Conservation (phyloP, 2,113 vertebrate species). For the Channa argus region DNA sequence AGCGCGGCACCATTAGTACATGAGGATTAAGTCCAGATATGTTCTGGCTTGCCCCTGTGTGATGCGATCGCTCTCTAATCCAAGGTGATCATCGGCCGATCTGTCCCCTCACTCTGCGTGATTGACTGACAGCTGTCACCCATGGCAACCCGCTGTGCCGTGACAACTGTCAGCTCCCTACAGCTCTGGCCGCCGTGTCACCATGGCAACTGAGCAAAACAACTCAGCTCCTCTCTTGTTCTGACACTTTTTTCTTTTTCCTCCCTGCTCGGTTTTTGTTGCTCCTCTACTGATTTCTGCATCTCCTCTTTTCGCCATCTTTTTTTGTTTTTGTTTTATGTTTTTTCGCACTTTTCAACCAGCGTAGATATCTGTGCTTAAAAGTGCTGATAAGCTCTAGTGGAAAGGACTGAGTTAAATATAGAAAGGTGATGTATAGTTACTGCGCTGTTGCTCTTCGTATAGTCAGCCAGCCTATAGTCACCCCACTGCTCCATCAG, state of each 20-base stretch:
- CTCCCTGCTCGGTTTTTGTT: constrained; percentile 15
- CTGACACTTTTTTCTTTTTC: neutral
- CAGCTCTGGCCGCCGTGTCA: constrained; percentile 45
- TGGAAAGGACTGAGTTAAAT: constrained; percentile 73
- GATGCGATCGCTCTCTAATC: constrained; percentile 64
- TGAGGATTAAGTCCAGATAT: constrained; percentile 67
- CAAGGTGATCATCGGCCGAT: constrained; percentile 77
- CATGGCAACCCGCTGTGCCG: constrained; percentile 59
- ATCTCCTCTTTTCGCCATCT: neutral
- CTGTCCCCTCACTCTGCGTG: constrained; percentile 71
- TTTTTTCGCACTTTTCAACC: constrained; percentile 28
- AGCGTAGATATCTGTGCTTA: constrained; percentile 53
- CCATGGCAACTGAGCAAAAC: constrained; percentile 77
- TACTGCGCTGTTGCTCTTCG: constrained; percentile 31
- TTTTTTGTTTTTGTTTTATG: too few species aligned
- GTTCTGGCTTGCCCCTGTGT: constrained; percentile 48
- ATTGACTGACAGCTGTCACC: constrained; percentile 82
- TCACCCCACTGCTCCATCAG: constrained; percentile 53
- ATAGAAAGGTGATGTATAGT: constrained; percentile 66
- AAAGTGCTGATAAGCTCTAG: constrained; percentile 60
- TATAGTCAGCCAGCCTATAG: constrained; percentile 42
- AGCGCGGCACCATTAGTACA: constrained; percentile 42
- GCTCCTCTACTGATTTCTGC: constrained; percentile 21
- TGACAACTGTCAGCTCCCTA: constrained; percentile 70
- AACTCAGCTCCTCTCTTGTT: constrained; percentile 46